Percentiles rank a stretch among this genome's conserved stretches.
These are phyloP conservation scores for Mallotus villosus DNA, from an alignment of 2,797 vertebrate genomes.

Conservation along the genomic window DNA sequence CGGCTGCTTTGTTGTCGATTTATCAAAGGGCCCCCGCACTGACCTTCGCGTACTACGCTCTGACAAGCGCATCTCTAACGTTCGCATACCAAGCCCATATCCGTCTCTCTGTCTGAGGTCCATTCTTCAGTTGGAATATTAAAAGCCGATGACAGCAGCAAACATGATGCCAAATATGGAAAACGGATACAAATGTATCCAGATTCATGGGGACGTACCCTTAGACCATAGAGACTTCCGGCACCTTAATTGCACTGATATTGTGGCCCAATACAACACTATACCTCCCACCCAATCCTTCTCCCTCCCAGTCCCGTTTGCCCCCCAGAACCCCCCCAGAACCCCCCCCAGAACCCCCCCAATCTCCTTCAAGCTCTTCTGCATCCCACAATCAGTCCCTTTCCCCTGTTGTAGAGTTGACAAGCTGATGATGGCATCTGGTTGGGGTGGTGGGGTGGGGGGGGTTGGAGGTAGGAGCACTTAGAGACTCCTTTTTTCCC, in stretches of 20 bases:
- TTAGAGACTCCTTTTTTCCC: constrained; percentile 57
- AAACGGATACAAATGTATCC: no score
- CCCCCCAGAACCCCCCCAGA: not conserved
- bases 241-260: no score
- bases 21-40: constrained; percentile 51
- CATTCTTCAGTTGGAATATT: no score
- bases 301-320: no score
- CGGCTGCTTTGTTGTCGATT: constrained; percentile 55
- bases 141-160: no score
- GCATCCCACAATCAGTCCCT: not conserved
- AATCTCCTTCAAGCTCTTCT: no score
- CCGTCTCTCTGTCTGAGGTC: constrained; percentile 9
- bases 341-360: not conserved
- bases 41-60: constrained; percentile 50
- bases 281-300: constrained; percentile 34
- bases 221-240: no score
- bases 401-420: constrained; percentile 21
- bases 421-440: constrained; percentile 37
- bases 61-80: constrained; percentile 40
- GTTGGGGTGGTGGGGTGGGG: not conserved
- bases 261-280: constrained; percentile 43
- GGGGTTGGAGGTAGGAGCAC: constrained; percentile 41
- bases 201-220: no score
- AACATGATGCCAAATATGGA: no score
- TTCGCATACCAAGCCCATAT: constrained; percentile 31